These are phyloP conservation scores for Recurvirostra avosetta DNA, from an alignment of 2,113 vertebrate genomes.

Conservation along the genomic window DNA sequence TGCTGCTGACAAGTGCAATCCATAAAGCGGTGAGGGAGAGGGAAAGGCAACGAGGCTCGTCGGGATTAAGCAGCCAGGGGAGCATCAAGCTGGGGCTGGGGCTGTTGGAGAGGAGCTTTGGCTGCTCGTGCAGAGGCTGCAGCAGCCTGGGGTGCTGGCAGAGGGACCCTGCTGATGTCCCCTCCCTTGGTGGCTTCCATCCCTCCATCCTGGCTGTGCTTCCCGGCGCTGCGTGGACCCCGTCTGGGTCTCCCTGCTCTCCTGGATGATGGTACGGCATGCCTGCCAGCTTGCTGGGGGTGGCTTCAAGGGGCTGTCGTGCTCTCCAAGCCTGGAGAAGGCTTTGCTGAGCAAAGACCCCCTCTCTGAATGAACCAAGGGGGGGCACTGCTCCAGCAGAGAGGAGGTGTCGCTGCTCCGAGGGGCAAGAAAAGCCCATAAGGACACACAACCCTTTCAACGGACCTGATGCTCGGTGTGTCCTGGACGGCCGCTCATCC, in stretches of 20 bases:
- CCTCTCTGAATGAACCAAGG: background rate
- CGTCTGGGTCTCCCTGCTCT: background rate
- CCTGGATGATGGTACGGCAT: accelerated
- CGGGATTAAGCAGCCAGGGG: background rate
- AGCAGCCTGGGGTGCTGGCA: background rate
- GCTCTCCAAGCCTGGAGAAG: too few relatives aligned
- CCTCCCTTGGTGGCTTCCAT: background rate
- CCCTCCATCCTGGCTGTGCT: background rate
- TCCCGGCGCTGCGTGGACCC: too few relatives aligned
- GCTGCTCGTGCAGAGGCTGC: background rate
- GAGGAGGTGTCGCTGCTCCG: background rate
- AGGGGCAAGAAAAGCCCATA: background rate
- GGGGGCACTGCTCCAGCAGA: too few relatives aligned
- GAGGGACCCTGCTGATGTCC: background rate
- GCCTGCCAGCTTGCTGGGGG: background rate
- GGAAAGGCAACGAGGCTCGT: background rate
- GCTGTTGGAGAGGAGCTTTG: background rate
- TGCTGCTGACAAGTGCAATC: background rate
- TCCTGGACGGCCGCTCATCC: too few relatives aligned
- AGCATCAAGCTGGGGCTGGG: background rate
- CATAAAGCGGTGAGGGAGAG: background rate
- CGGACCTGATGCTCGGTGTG: too few relatives aligned
- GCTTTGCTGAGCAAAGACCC: background rate
- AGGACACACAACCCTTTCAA: background rate
- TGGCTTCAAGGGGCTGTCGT: background rate